These are phyloP conservation scores for Chaetorhynchus papuensis DNA, from an alignment of 2,113 vertebrate genomes.

Conservation along the genomic window DNA sequence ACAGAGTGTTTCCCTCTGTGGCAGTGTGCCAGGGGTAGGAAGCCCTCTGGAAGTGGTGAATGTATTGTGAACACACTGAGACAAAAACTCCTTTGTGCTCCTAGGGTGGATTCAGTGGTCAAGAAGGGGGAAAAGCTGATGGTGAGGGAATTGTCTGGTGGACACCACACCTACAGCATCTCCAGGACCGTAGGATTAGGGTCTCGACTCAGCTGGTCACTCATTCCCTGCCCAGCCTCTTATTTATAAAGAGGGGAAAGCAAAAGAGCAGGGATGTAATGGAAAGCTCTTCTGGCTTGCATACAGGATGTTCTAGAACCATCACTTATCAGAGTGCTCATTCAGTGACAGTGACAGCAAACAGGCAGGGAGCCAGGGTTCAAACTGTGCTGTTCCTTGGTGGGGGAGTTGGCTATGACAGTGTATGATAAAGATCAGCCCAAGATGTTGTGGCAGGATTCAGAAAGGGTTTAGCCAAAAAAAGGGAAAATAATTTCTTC, in stretches of 20 bases:
- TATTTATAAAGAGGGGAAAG: not conserved
- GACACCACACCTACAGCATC: not conserved
- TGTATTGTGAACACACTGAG: not conserved
- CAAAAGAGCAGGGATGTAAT: not conserved
- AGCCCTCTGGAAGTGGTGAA: not conserved
- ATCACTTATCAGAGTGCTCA: not conserved
- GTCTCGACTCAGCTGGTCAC: not conserved
- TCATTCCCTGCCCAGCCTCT: not conserved
- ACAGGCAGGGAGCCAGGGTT: not conserved
- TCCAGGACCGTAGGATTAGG: not conserved
- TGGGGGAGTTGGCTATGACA: not conserved
- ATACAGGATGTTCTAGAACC: not conserved
- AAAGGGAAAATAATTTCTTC: not conserved
- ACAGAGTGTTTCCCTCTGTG: not conserved
- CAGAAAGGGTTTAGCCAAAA: not conserved
- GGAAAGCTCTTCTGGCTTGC: not conserved
- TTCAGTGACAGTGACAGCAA: not conserved
- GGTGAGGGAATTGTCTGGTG: not conserved
- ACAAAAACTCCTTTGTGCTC: not conserved
- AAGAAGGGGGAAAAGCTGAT: not conserved
- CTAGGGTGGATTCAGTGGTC: not conserved
- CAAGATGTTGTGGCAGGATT: not conserved
- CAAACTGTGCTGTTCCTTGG: not conserved
- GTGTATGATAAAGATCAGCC: not conserved
- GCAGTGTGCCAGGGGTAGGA: not conserved